These are phyloP conservation scores for Octonoba sinensis DNA, from an alignment of 2,888 invertebrate species.

Conservation along the genomic window DNA sequence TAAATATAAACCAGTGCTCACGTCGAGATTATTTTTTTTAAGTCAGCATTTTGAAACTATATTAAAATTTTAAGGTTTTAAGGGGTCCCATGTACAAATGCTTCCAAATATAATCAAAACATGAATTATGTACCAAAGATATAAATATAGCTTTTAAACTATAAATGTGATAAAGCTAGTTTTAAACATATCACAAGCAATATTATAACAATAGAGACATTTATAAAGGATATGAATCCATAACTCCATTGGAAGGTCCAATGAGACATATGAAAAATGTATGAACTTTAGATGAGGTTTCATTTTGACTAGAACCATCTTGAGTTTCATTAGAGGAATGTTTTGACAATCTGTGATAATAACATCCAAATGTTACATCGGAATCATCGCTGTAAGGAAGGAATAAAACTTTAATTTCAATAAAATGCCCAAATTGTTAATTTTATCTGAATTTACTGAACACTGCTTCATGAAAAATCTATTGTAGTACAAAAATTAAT, in stretches of 20 bases:
- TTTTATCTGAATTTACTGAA: no score
- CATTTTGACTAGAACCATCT: background rate
- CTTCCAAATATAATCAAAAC: no score
- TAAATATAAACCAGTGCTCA: no score
- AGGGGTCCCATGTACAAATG: no score
- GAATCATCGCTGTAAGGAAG: slow-evolving; percentile 35
- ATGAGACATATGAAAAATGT: slow-evolving; percentile 58
- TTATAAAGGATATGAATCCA: slow-evolving; percentile 60
- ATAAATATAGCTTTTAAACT: no score
- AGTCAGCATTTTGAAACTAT: no score
- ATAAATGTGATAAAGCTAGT: no score
- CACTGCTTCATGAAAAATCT: no score
- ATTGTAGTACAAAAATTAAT: no score
- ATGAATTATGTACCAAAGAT: no score
- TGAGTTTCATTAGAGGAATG: background rate
- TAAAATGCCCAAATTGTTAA: background rate
- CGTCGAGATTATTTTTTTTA: no score
- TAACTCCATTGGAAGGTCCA: slow-evolving; percentile 49
- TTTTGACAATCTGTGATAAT: slow-evolving; percentile 51
- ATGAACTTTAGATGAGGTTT: slow-evolving; percentile 2
- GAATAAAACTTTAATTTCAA: background rate
- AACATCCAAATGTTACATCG: slow-evolving; percentile 50
- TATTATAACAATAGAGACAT: background rate
- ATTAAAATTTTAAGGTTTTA: no score
- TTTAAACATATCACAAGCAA: background rate